Conservation (phyloP, 2,797 vertebrate genomes). For the Merluccius polli region DNA sequence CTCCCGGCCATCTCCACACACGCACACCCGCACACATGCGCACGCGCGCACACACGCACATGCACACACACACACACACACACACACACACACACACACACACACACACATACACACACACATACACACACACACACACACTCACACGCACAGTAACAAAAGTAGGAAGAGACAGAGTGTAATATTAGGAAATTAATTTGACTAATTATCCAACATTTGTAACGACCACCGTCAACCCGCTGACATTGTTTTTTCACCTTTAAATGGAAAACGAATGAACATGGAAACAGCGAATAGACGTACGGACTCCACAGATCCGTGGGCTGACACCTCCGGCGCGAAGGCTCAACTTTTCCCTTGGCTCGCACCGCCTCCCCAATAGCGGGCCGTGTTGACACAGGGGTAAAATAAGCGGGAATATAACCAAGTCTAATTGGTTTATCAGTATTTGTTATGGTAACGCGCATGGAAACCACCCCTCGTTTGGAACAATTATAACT, state of each 20-base stretch:
- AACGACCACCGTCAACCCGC: not conserved
- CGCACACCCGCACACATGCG: too few species aligned
- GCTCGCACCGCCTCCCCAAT: constrained; percentile 52
- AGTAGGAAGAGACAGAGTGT: not conserved
- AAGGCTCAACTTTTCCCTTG: constrained; percentile 57
- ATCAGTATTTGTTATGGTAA: constrained; percentile 80
- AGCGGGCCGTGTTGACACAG: constrained; percentile 55
- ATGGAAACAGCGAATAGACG: constrained; percentile 13
- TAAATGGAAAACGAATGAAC: constrained; percentile 4
- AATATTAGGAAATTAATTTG: not conserved
- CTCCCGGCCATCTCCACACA: not conserved
- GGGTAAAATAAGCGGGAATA: constrained; percentile 64
- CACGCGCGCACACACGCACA: too few species aligned
- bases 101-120: too few species aligned
- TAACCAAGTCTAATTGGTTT: constrained; percentile 73
- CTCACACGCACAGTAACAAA: too few species aligned
- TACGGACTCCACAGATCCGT: constrained; percentile 13
- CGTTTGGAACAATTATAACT: constrained; percentile 73
- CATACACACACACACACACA: too few species aligned
- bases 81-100: too few species aligned
- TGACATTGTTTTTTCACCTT: not conserved
- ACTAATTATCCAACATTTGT: not conserved
- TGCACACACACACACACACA: too few species aligned
- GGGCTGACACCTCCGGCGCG: constrained; percentile 33
- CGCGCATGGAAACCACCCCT: constrained; percentile 71